Conservation (phyloP, 2,888 invertebrate species). For the Aphelenchoides bicaudatus region DNA sequence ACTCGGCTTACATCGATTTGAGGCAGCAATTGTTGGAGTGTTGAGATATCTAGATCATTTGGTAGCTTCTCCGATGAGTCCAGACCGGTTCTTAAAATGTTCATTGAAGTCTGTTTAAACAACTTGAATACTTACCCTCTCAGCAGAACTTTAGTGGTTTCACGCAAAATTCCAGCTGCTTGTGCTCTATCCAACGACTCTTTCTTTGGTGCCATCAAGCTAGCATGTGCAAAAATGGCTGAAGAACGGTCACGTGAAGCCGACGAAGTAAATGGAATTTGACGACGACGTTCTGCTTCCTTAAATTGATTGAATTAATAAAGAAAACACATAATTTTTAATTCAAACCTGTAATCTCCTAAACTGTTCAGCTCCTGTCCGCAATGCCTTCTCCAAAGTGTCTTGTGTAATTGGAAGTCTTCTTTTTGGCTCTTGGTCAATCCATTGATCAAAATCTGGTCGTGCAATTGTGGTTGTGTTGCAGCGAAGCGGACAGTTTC, state of each 20-base stretch:
- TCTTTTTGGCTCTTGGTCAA: conserved; percentile 52
- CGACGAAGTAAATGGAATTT: not conserved
- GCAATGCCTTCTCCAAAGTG: conserved; percentile 54
- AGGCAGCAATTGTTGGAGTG: conserved; percentile 54
- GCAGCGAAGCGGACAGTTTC: conserved; percentile 56
- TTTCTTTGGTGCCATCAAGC: conserved; percentile 54
- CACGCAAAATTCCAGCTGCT: conserved; percentile 53
- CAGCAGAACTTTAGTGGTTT: conserved; percentile 55
- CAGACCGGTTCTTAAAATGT: conserved; percentile 31
- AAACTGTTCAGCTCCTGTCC: conserved; percentile 52
- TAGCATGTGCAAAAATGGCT: conserved; percentile 51
- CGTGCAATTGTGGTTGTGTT: conserved; percentile 45
- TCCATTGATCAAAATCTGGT: conserved; percentile 44
- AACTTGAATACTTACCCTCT: conserved; percentile 45
- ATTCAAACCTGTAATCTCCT: conserved; percentile 48
- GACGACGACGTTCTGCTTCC: conserved; percentile 37
- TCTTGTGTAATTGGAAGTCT: conserved; percentile 55
- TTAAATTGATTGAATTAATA: too few species aligned
- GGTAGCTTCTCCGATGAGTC: conserved; percentile 47
- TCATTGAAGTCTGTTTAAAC: not conserved
- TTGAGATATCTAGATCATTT: conserved; percentile 45
- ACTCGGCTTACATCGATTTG: conserved; percentile 52
- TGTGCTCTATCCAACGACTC: conserved; percentile 56
- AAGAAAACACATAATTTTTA: too few species aligned
- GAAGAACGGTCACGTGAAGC: conserved; percentile 32